These are phyloP conservation scores for Sitta europaea DNA, from an alignment of 2,113 vertebrate genomes.

Conservation along the genomic window DNA sequence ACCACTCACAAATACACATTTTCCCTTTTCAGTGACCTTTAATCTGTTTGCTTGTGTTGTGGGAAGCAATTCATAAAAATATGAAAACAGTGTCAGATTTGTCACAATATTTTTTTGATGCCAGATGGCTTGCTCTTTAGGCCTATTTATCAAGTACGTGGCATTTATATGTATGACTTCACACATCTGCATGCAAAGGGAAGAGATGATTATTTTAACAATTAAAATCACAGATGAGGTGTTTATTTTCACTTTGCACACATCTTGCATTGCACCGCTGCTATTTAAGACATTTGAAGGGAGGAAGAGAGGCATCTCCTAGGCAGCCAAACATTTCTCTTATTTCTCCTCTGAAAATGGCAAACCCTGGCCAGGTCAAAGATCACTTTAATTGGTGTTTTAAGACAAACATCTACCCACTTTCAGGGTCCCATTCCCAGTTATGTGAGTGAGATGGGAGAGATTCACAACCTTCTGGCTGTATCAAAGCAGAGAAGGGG, in stretches of 20 bases:
- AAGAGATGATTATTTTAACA: not conserved
- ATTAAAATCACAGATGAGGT: not conserved
- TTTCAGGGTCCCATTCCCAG: not conserved
- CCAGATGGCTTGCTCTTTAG: not conserved
- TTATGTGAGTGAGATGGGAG: not conserved
- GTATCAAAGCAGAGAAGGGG: not conserved
- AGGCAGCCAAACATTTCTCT: not conserved
- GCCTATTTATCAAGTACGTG: not conserved
- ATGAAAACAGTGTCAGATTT: not conserved
- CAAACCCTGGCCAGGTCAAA: not conserved
- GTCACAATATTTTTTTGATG: not conserved
- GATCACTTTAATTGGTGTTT: not conserved
- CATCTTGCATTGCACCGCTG: fast-evolving
- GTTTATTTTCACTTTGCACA: not conserved
- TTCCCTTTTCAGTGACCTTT: not conserved
- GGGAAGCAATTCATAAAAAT: not conserved
- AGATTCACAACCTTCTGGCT: not conserved
- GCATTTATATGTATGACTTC: not conserved
- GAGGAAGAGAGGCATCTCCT: not conserved
- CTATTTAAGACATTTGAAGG: not conserved
- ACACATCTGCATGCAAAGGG: not conserved
- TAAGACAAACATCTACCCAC: not conserved
- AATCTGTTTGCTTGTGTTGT: not conserved
- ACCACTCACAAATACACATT: not conserved
- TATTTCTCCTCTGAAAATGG: not conserved